These are phyloP conservation scores for Gymnobelideus leadbeateri DNA, from an alignment of 2,113 vertebrate species.

Conservation along the genomic window DNA sequence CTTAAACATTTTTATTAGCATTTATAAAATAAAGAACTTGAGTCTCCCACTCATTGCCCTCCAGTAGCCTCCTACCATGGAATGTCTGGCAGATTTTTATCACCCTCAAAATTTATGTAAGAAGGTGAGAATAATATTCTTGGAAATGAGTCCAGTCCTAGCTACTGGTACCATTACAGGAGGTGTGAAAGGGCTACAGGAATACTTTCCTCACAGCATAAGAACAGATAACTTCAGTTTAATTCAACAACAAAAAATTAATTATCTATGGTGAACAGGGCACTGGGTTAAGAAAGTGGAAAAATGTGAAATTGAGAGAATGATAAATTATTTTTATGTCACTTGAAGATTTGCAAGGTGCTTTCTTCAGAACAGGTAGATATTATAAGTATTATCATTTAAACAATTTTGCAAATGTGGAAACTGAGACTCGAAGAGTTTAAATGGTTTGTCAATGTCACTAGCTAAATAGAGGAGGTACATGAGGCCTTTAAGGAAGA, in stretches of 20 bases:
- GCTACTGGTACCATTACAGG: conserved; percentile 9
- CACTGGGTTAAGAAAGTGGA: not conserved
- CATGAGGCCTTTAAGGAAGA: too few relatives aligned
- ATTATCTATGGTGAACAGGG: not conserved
- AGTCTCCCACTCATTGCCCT: not conserved
- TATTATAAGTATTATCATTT: not conserved
- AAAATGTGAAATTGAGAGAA: not conserved
- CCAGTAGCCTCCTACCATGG: not conserved
- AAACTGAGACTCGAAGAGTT: not conserved
- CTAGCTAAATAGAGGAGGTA: not conserved
- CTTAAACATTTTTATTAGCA: conserved; percentile 25
- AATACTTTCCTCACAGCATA: not conserved
- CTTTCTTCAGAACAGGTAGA: not conserved
- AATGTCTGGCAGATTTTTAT: not conserved
- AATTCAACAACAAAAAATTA: not conserved
- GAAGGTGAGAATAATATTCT: not conserved
- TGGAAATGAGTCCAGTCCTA: not conserved
- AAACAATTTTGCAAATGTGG: not conserved
- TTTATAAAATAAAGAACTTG: conserved; percentile 39
- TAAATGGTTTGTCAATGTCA: not conserved
- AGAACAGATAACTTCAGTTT: not conserved
- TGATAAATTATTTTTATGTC: not conserved
- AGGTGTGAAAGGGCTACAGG: not conserved
- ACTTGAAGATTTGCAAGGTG: not conserved
- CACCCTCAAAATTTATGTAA: not conserved